Percentiles rank a stretch among this genome's conserved stretches.
These are phyloP conservation scores for Xiphophorus couchianus DNA, from an alignment of 2,113 vertebrate species.

Conservation along the genomic window DNA sequence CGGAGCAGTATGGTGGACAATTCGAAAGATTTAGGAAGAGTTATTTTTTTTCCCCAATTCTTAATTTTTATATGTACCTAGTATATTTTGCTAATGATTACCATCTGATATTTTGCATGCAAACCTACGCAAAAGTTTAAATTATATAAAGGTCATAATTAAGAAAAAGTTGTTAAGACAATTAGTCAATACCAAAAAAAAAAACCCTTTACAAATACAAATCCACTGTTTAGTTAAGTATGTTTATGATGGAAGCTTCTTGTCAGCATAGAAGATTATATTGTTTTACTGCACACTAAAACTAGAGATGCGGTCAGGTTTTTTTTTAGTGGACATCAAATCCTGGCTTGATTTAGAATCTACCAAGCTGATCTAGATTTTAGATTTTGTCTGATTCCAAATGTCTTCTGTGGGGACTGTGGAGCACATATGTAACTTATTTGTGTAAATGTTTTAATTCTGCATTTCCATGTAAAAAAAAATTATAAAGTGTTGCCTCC, in stretches of 20 bases:
- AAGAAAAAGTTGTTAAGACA: background rate
- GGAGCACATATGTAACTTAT: background rate
- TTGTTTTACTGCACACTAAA: background rate
- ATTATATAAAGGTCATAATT: background rate
- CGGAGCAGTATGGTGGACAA: too few relatives aligned
- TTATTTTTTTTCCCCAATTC: too few relatives aligned
- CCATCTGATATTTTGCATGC: too few relatives aligned
- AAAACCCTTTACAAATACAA: too few relatives aligned
- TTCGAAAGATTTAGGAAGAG: too few relatives aligned
- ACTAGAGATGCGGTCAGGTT: background rate
- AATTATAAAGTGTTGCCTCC: background rate
- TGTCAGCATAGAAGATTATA: background rate
- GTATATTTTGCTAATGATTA: too few relatives aligned
- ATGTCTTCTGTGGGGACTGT: background rate
- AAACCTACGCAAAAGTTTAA: background rate
- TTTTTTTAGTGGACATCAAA: background rate
- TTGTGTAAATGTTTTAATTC: background rate
- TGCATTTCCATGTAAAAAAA: background rate
- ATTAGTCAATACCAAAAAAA: too few relatives aligned
- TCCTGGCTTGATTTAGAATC: background rate
- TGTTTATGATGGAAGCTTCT: background rate
- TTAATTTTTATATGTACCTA: too few relatives aligned
- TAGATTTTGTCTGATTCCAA: background rate
- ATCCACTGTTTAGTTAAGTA: background rate
- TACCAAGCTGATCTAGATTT: background rate